A percentile compares a stretch with the other conserved stretches of the same genome.
Evolutionary conservation across 2,797 vertebrate species (phyloP).

Genomic region (Tokudaia tokunoshimensis): DNA sequence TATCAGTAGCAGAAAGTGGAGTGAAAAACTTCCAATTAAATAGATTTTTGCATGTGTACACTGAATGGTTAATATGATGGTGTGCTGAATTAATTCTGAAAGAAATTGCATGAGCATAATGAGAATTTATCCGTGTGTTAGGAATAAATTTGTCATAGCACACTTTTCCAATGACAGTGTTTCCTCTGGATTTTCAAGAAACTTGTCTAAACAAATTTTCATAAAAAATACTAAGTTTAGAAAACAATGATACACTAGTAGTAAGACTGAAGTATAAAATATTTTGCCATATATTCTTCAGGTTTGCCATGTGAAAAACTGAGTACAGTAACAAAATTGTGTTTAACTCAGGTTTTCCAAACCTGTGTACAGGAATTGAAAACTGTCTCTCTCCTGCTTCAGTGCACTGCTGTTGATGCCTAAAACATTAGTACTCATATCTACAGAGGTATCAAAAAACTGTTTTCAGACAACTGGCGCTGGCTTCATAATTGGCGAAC

Average conservation of each 20-base stretch:
- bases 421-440: neutral
- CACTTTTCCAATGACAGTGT: neutral
- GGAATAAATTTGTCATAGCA: neutral
- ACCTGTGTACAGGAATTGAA: neutral
- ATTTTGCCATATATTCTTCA: neutral
- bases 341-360: constrained; percentile 2
- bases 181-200: constrained; percentile 17
- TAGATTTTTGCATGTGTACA: neutral
- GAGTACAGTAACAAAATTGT: neutral
- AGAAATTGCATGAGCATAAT: neutral
- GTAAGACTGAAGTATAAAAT: neutral
- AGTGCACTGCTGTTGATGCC: neutral
- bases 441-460: neutral
- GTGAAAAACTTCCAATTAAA: neutral
- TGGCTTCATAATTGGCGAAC: neutral
- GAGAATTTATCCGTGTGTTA: neutral
- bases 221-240: neutral
- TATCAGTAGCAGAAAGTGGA: neutral
- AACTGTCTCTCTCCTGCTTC: neutral
- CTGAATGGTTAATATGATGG: neutral
- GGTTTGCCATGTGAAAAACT: neutral
- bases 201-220: neutral
- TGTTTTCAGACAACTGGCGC: neutral
- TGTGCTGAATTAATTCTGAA: neutral
- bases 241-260: neutral